A percentile compares a stretch with the other conserved stretches of the same genome.
These are phyloP conservation scores for Ceriagrion tenellum DNA, from an alignment of 2,888 invertebrate genomes.

Conservation along the genomic window DNA sequence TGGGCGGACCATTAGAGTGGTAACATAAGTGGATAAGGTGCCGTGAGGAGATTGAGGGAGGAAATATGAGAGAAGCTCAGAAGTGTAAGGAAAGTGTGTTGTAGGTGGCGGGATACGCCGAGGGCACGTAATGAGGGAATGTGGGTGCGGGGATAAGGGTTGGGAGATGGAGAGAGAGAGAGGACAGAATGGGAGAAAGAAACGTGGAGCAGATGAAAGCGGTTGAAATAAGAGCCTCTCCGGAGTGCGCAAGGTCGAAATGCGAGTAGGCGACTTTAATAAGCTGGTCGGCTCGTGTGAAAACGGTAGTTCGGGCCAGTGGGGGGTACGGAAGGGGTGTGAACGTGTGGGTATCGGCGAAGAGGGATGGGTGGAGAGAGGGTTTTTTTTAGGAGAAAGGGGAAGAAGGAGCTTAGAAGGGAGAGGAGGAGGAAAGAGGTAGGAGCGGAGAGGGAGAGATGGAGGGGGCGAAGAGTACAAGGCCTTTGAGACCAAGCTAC, in stretches of 20 bases:
- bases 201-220: background rate
- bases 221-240: background rate
- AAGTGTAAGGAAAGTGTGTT: background rate
- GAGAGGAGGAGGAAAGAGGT: background rate
- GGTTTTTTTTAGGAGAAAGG: too few relatives aligned
- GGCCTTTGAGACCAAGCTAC: constrained; percentile 29
- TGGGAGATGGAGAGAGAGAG: background rate
- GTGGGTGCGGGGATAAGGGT: background rate
- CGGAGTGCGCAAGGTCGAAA: background rate
- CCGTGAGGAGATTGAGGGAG: background rate
- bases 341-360: too few relatives aligned
- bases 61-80: background rate
- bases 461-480: background rate
- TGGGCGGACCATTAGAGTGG: background rate
- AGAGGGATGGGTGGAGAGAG: too few relatives aligned
- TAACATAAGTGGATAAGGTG: background rate
- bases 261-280: constrained; percentile 11
- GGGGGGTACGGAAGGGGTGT: background rate
- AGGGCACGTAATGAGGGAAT: background rate
- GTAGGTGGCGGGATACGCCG: background rate
- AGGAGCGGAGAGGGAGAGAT: background rate
- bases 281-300: constrained; percentile 1
- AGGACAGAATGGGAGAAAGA: background rate
- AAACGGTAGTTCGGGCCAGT: background rate
- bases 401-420: background rate